Conservation (phyloP, 2,113 vertebrate species). For the Tetrao urogallus region DNA sequence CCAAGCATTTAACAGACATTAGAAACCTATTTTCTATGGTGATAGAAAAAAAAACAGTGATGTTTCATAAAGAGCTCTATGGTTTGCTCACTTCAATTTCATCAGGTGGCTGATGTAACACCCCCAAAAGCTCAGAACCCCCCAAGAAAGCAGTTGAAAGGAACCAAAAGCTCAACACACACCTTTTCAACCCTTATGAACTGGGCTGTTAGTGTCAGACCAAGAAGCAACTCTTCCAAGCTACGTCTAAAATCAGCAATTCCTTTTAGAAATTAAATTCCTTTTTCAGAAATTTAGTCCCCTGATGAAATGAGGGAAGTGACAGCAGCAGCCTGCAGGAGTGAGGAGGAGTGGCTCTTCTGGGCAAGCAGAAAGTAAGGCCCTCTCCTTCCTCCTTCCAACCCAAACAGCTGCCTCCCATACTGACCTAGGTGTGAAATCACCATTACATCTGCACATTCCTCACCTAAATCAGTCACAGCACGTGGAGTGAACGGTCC, state of each 20-base stretch:
- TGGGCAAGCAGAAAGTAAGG: background rate
- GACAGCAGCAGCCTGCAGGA: rapidly evolving
- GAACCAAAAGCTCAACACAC: background rate
- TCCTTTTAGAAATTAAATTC: background rate
- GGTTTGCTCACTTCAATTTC: background rate
- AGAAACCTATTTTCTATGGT: background rate
- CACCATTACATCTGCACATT: background rate
- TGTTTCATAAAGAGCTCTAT: background rate
- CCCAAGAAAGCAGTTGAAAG: background rate
- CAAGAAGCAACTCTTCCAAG: background rate
- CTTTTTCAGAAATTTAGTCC: background rate
- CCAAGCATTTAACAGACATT: background rate
- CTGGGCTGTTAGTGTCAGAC: background rate
- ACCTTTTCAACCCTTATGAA: background rate
- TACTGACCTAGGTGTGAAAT: background rate
- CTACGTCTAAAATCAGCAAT: background rate
- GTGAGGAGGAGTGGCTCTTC: background rate
- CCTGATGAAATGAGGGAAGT: rapidly evolving
- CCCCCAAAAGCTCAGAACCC: background rate
- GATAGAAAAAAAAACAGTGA: rapidly evolving
- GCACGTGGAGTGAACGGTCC: background rate
- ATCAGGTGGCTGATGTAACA: background rate
- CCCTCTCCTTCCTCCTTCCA: background rate
- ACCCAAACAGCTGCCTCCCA: background rate
- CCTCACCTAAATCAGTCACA: background rate